phyloP scores from a whole-genome alignment of 2,888 invertebrate genomes.

The Agapetus fuscipes region DNA sequence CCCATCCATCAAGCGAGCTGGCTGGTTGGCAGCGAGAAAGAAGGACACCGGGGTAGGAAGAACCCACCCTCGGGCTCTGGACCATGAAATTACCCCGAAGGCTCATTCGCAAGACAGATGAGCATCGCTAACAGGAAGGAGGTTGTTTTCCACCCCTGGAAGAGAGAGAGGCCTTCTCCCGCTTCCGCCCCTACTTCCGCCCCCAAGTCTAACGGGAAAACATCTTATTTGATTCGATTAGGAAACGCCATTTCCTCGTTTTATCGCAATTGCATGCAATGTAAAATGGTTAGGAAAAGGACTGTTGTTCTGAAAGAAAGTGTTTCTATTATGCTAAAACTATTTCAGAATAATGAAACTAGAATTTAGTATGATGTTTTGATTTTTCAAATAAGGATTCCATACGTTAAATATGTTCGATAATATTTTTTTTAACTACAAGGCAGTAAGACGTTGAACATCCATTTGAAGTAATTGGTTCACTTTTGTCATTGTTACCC shows the following conservation, averaged over 20 bases:
- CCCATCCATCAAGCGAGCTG: constrained; percentile 19
- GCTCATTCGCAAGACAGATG: constrained; percentile 22
- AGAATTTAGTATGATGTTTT: too few relatives aligned
- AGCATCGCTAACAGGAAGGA: constrained; percentile 19
- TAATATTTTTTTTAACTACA: too few relatives aligned
- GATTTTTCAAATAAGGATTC: too few relatives aligned
- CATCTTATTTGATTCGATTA: constrained; percentile 22
- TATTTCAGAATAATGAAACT: too few relatives aligned
- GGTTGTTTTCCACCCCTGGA: constrained; percentile 16
- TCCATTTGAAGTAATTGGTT: too few relatives aligned
- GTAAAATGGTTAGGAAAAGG: neutral
- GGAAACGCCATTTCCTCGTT: constrained; percentile 12
- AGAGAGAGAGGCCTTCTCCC: constrained; percentile 1
- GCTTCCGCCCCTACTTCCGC: constrained; percentile 1
- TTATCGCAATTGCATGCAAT: constrained; percentile 10
- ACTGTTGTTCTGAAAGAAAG: too few relatives aligned
- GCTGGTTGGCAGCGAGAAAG: constrained; percentile 3
- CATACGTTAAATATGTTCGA: too few relatives aligned
- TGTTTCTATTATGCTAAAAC: too few relatives aligned
- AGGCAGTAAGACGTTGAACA: too few relatives aligned
- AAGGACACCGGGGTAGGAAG: constrained; percentile 1
- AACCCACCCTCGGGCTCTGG: constrained; percentile 13
- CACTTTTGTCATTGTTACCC: too few relatives aligned
- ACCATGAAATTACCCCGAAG: constrained; percentile 23
- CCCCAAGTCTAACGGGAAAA: constrained; percentile 9